Base-by-base conservation (phyloP, 1,140 invertebrate species). In the Macrostomum lignano region DNA sequence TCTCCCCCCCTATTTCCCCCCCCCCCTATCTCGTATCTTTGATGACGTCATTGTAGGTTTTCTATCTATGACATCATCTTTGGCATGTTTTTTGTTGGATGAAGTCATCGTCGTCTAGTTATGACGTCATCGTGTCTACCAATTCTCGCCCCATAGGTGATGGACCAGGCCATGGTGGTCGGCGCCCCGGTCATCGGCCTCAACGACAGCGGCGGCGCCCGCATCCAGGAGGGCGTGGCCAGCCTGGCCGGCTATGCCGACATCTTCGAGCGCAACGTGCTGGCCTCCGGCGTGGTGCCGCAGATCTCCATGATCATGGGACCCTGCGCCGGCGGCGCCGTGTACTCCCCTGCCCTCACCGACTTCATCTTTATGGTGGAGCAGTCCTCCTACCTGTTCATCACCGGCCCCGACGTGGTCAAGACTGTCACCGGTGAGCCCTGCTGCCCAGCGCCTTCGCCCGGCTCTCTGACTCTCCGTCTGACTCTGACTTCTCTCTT, bases 311-410 rank as follows among this genome's bases (percentile, higher is more conserved):
- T 72, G 22, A 70, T 72, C 38, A 72, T 72, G 70, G 70, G 70
- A 10, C 69, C 70, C 1, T 72, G 69, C 61, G 70, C 70, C 37
- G 58, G 69, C 36, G 69, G 69, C 11, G 69, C 69, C 36, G 69
- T 71, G 3, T 71, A 70, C 48, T 70, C 68, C n/a, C 70, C 70
- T n/a, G 70, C 71, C 11, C 46, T 73, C 14, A 73, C 71, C 22
- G 70, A 73, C 50, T 73, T 71, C 46, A 70, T 67, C 4, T 73
- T 73, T 49, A 73, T 71, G 69, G 67, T 71, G 10, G 65, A 68
- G 51, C 65, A 72, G 44, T 68, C 68, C 22, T 70, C 68, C 0
- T 71, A 70, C 47, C 48, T 73, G n/a, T 73, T 73, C 47, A 71
- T 73, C 40, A 73, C 70, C 21, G 70, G 67, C 9, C 70, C 70